Evolutionary conservation across 2,888 invertebrate genomes (phyloP), one percentile per base, ranked within the genome.

Genomic region (Synanthedon vespiformis): DNA sequence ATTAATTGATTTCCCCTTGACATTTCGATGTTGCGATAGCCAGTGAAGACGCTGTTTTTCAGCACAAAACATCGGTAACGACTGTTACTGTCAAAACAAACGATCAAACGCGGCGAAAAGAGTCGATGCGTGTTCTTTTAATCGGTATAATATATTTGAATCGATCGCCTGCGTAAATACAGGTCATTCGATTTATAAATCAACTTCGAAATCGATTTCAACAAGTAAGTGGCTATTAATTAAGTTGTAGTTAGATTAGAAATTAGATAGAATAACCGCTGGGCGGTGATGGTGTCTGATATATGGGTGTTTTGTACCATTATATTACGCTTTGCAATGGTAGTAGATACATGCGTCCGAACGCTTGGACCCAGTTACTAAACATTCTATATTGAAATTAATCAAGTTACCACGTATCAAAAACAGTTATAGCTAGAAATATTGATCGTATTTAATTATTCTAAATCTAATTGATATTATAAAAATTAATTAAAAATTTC

Each of bases 221-320:
- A 85, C 86, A 83, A 85, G 85, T 85, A 83, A 85, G 85, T 85
- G 84, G 74, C 83, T 82, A 87, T 87, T 86, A 86, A 87, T 87
- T 84, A 86, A 85, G 81, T 78, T 85, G 85, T 86, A 81, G 83
- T 82, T 80, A 81, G 85, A 85, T 85, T 80, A 74, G 81, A 82
- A 84, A 84, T 82, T 80, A 80, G 84, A 86, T 85, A 81, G 70
- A 72, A 74, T 71, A 75, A 70, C 71, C 55, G 74, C 68, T 71
- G 82, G 83, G 80, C 82, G 82, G 74, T 58, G 70, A 72, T 72
- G 63, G 60, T 57, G 59, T 60, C 70, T 79, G 77, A 83, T 79
- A 73, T 77, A 80, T 77, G 73, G 71, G 61, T 57, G 59, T 58
- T 67, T 58, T 52, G 52, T 49, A 16, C 18, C 48, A 48, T 48